Percentiles rank a stretch among this genome's conserved stretches.
phyloP scores from a whole-genome alignment of 2,888 invertebrate genomes.

The Thereva nobilitata region DNA sequence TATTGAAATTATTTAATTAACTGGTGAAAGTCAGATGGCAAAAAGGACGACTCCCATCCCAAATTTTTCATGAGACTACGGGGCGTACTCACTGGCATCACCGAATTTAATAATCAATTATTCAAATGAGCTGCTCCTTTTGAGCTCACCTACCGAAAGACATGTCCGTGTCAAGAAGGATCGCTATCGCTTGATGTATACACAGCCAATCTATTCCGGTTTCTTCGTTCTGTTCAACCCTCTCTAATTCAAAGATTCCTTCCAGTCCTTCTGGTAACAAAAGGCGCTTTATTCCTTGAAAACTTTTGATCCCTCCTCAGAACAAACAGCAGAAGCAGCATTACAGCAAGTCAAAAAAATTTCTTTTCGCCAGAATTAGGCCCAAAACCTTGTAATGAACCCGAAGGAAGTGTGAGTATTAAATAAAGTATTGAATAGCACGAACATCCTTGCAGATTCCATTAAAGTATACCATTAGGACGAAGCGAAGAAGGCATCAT shows the following conservation, averaged over 20 bases:
- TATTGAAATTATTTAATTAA: no score
- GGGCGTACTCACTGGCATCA: slow-evolving; percentile 11
- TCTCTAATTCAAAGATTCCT: slow-evolving; percentile 21
- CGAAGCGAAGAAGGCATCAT: slow-evolving; percentile 1
- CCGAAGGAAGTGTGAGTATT: slow-evolving; percentile 15
- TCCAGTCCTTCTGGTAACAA: slow-evolving; percentile 25
- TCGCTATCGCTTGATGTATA: slow-evolving; percentile 18
- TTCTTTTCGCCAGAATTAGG: not conserved
- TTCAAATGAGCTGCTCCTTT: slow-evolving; percentile 18
- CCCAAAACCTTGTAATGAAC: slow-evolving; percentile 20
- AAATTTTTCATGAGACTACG: no score
- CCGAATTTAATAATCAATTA: slow-evolving; percentile 32
- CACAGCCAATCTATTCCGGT: slow-evolving; percentile 24
- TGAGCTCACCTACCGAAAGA: not conserved
- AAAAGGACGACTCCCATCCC: no score
- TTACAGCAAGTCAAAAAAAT: not conserved
- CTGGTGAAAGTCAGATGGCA: no score
- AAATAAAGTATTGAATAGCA: not conserved
- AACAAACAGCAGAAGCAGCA: not conserved
- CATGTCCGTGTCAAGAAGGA: slow-evolving; percentile 6
- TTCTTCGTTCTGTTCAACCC: slow-evolving; percentile 17
- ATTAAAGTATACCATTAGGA: slow-evolving; percentile 8
- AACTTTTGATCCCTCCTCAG: slow-evolving; percentile 24
- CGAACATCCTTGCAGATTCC: slow-evolving; percentile 1
- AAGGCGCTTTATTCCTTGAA: slow-evolving; percentile 21